Conservation (phyloP, 1,140 invertebrate genomes). For the Lepidotrigona ventralis region DNA sequence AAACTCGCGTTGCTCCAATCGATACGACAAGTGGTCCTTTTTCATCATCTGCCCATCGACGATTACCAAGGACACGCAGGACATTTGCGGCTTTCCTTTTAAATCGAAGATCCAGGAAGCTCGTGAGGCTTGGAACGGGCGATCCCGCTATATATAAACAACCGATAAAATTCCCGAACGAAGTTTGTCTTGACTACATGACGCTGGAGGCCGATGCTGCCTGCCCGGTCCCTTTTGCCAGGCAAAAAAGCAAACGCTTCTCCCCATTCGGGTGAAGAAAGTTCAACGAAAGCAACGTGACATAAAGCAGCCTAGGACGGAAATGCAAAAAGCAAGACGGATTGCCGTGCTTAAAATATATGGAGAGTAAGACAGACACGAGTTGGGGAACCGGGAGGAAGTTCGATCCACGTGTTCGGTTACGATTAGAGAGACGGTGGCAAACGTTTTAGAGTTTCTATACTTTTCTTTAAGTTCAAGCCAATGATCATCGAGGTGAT, state of each 20-base stretch:
- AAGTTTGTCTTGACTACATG: conserved; percentile 10
- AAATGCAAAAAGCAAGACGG: conserved; percentile 53
- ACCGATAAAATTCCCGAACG: conserved; percentile 38
- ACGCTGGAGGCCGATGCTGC: background rate
- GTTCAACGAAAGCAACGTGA: conserved; percentile 47
- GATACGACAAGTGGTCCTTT: too few species aligned
- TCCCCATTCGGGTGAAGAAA: conserved; percentile 18
- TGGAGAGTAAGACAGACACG: conserved; percentile 13
- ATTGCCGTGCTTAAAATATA: conserved; percentile 49
- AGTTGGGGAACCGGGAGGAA: conserved; percentile 11
- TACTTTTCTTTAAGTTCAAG: background rate
- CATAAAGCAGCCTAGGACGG: conserved; percentile 42
- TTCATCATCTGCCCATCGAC: background rate
- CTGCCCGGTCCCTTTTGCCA: background rate
- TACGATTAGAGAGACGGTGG: conserved; percentile 41
- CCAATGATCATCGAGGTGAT: too few species aligned
- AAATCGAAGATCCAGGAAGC: conserved; percentile 10
- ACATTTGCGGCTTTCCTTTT: background rate
- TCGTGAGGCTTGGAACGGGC: conserved; percentile 13
- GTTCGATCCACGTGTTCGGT: conserved; percentile 43
- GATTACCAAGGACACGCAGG: too few species aligned
- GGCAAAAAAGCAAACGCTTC: conserved; percentile 7
- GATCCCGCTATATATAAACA: conserved; percentile 19
- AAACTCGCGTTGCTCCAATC: background rate
- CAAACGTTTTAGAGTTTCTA: background rate